Evolutionary conservation across 2,113 vertebrate genomes (phyloP).

Genomic region (Illadopsis cleaveri): DNA sequence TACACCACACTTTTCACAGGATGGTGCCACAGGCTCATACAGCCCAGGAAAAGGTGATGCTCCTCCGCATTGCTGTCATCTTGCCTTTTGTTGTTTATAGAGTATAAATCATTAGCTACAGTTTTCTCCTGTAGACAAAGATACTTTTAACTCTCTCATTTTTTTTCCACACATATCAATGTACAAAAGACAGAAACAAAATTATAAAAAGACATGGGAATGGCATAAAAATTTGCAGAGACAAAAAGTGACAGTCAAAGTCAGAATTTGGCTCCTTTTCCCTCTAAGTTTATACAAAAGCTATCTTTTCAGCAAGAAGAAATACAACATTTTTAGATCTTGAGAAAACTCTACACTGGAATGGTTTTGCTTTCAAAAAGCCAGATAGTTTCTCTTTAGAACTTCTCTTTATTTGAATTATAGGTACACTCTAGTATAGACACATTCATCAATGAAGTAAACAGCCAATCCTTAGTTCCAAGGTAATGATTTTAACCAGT

Average conservation of each 20-base stretch:
- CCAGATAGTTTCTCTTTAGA: not conserved
- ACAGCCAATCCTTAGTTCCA: not conserved
- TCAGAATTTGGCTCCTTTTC: not conserved
- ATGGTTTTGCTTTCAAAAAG: not conserved
- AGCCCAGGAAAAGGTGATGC: not conserved
- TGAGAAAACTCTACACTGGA: not conserved
- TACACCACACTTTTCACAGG: not conserved
- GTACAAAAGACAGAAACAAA: not conserved
- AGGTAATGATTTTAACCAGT: not conserved
- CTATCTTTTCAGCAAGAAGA: not conserved
- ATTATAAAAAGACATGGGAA: not conserved
- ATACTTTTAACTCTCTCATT: not conserved
- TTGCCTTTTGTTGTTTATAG: not conserved
- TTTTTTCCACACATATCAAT: not conserved
- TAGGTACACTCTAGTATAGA: not conserved
- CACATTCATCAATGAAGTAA: not conserved
- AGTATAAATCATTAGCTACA: not conserved
- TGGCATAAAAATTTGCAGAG: not conserved
- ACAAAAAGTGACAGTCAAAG: not conserved
- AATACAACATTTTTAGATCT: not conserved
- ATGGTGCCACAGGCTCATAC: not conserved
- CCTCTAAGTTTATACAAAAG: not conserved
- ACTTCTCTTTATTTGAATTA: not conserved
- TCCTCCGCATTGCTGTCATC: not conserved
- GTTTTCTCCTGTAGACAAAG: not conserved